Percentiles rank a stretch among this genome's conserved stretches.
These are phyloP conservation scores for Osmerus eperlanus DNA, from an alignment of 2,113 vertebrate species.

Conservation along the genomic window DNA sequence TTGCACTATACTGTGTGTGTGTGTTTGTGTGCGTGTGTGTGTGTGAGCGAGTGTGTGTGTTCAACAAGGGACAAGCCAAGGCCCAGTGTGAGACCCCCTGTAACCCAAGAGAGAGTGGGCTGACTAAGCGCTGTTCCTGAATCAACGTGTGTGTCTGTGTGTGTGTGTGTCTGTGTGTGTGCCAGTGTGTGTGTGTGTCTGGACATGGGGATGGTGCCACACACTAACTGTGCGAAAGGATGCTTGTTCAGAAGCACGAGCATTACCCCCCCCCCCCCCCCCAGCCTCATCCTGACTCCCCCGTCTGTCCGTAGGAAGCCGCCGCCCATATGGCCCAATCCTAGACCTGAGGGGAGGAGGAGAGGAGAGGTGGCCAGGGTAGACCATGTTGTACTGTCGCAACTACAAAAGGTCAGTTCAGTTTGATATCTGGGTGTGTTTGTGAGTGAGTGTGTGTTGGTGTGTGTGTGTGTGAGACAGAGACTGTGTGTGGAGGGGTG, in stretches of 20 bases:
- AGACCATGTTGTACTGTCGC: neutral
- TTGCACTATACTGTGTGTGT: neutral
- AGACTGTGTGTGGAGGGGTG: constrained; percentile 23
- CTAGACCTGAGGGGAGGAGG: constrained; percentile 24
- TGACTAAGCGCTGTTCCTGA: constrained; percentile 35
- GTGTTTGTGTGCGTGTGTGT: constrained; percentile 19
- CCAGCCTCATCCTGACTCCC: constrained; percentile 34
- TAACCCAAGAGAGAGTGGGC: constrained; percentile 50
- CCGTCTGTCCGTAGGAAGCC: constrained; percentile 37
- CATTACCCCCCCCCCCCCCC: no score
- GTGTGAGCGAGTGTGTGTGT: constrained; percentile 32
- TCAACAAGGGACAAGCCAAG: constrained; percentile 32
- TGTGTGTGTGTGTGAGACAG: neutral
- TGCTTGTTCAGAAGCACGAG: neutral
- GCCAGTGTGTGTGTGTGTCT: neutral
- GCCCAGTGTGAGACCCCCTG: constrained; percentile 41
- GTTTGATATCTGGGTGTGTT: neutral
- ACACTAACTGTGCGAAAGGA: constrained; percentile 2
- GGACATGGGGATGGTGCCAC: neutral
- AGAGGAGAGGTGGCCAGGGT: constrained; percentile 12
- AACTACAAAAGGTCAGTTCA: no score
- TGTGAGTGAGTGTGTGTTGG: neutral
- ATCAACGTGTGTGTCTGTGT: neutral
- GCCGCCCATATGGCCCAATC: constrained; percentile 46
- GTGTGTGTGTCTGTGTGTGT: neutral